These are phyloP conservation scores for Lichenostomus cassidix DNA, from an alignment of 2,113 vertebrate genomes.

Conservation along the genomic window DNA sequence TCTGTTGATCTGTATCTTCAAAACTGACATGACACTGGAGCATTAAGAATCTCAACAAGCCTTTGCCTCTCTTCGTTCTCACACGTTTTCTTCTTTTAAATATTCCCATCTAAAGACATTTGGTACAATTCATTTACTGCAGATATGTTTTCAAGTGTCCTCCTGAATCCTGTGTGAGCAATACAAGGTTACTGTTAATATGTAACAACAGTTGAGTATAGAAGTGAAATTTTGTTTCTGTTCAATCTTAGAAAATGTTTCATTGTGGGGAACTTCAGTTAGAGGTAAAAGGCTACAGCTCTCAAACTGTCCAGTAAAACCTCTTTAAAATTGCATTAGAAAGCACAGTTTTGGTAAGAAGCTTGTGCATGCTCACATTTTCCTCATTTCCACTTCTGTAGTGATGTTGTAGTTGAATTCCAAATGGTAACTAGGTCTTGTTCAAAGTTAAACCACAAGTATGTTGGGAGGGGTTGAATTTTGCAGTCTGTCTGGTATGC, in stretches of 20 bases:
- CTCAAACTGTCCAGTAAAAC: neutral
- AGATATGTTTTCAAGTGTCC: neutral
- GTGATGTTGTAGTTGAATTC: neutral
- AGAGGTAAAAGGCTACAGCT: neutral
- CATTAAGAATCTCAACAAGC: neutral
- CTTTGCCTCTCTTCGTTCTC: neutral
- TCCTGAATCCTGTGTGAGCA: neutral
- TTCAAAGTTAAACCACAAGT: neutral
- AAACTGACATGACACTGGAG: neutral
- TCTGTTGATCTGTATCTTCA: neutral
- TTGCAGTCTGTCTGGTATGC: conserved; percentile 25
- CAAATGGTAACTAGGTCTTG: neutral
- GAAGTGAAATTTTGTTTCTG: neutral
- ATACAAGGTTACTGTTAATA: neutral
- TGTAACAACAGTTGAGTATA: neutral
- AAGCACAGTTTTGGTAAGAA: neutral
- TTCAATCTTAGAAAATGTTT: neutral
- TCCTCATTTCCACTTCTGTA: neutral
- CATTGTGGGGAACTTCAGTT: neutral
- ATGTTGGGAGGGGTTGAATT: neutral
- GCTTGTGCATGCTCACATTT: neutral
- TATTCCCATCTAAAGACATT: neutral
- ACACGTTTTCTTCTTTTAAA: neutral
- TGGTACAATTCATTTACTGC: neutral
- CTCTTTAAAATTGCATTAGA: neutral